These are phyloP conservation scores for Chromobotia macracanthus DNA, from an alignment of 2,797 vertebrate genomes.

Conservation along the genomic window DNA sequence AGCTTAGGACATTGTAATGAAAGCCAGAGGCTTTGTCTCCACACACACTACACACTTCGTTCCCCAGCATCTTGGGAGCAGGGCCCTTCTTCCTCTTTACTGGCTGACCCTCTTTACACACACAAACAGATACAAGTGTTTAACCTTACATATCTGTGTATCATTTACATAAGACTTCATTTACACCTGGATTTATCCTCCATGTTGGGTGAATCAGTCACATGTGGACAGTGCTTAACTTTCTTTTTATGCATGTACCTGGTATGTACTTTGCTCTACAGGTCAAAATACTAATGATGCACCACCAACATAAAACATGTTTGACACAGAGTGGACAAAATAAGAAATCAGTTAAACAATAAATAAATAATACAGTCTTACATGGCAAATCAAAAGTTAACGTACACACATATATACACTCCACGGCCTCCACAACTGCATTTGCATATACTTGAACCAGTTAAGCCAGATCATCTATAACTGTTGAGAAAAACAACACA, in stretches of 20 bases:
- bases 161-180: too few relatives aligned
- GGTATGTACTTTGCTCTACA: not conserved
- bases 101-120: slow-evolving; percentile 78
- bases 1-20: slow-evolving; percentile 97
- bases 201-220: too few relatives aligned
- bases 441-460: slow-evolving; percentile 10
- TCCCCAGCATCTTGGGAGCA: slow-evolving; percentile 96
- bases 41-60: slow-evolving; percentile 95
- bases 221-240: too few relatives aligned
- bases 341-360: not conserved
- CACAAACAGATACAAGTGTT: slow-evolving; percentile 40
- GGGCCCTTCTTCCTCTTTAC: slow-evolving; percentile 95
- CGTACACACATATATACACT: not conserved
- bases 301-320: too few relatives aligned
- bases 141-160: too few relatives aligned
- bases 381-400: not conserved
- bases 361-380: not conserved
- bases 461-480: not conserved
- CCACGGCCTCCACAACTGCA: not conserved
- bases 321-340: not conserved
- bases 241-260: too few relatives aligned
- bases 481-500: not conserved
- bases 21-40: slow-evolving; percentile 98
- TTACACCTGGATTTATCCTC: too few relatives aligned
- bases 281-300: not conserved